These are phyloP conservation scores for Tetrapedia diversipes DNA, from an alignment of 2,888 invertebrate species.

Conservation along the genomic window DNA sequence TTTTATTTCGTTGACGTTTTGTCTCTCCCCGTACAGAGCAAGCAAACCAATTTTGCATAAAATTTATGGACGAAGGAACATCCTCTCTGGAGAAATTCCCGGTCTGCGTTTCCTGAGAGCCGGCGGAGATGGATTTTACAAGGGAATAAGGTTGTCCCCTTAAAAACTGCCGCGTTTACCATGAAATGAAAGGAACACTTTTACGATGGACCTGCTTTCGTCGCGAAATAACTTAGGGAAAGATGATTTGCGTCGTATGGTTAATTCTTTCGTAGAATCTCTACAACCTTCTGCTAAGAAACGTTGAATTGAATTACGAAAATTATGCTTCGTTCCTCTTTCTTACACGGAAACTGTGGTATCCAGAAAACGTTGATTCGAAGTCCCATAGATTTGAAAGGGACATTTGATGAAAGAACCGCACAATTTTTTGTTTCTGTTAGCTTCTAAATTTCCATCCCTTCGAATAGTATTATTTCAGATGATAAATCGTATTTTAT, in stretches of 20 bases:
- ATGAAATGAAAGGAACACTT: neutral
- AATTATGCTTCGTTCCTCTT: neutral
- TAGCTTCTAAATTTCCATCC: too few relatives aligned
- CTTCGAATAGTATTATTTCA: too few relatives aligned
- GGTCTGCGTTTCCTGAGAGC: constrained; percentile 20
- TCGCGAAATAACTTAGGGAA: neutral
- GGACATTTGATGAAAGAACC: too few relatives aligned
- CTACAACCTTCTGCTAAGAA: too few relatives aligned
- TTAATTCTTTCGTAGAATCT: too few relatives aligned
- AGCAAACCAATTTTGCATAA: constrained; percentile 45
- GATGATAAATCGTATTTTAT: too few relatives aligned
- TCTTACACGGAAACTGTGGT: too few relatives aligned
- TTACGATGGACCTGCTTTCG: neutral
- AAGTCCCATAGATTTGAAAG: too few relatives aligned
- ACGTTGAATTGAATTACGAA: too few relatives aligned
- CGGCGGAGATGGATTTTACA: constrained; percentile 46
- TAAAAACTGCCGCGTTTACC: constrained; percentile 32
- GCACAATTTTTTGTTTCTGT: too few relatives aligned
- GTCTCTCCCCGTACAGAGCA: constrained; percentile 19
- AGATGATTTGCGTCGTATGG: neutral
- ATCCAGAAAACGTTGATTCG: too few relatives aligned
- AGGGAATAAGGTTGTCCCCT: constrained; percentile 36
- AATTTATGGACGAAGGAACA: constrained; percentile 35
- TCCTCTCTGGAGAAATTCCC: constrained; percentile 46
- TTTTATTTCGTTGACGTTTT: constrained; percentile 43